Evolutionary conservation across 92 coral and sea anemone genomes (phyloP), one percentile per base, ranked within the genome.

Genomic region (Montipora capitata): DNA sequence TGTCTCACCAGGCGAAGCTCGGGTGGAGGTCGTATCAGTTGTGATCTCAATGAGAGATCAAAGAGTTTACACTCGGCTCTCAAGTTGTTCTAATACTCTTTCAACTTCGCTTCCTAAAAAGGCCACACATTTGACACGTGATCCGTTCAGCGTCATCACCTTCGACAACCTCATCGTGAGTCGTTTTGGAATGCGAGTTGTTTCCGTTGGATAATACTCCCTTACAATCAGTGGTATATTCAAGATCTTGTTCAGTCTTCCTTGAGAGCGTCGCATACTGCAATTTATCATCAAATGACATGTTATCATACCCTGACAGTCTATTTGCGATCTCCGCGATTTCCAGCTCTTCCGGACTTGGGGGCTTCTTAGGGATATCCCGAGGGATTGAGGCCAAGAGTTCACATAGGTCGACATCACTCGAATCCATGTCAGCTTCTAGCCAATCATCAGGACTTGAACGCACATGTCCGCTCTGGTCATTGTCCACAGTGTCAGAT

Each of bases 241-340:
- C 79, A 12, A 44, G 6, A 10, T 73, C 87, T 83, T 56, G 59
- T 61, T 72, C 72, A 14, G 71, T 72, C 68, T 83, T 59, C 72
- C 10, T 72, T 72, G 89, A 88, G 41, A 76, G 58, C 15, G 85
- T 76, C 43, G 92, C 92, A 38, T 88, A 52, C 45, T 91, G 90
- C 2, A 94, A 61, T 35, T 95, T 95, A 38, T 95, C 96, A 12
- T 85, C 81, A 27, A 87, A 91, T 4, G 94, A 71, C 91, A 95
- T 74, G 58, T 95, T 95, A 44, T 95, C 98, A 76, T 95, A 95
- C 27, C 79, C 93, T 10, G 98, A 95, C 8, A 95, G 93, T 38
- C 98, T 91, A 56, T 94, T 90, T 17, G 92, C 96, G 39, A 65
- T 51, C 27, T 91, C 94, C 3, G 73, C 71, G 74, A 95, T 72